Conservation (phyloP, 2,797 vertebrate genomes). For the Brachyalestes nurse region DNA sequence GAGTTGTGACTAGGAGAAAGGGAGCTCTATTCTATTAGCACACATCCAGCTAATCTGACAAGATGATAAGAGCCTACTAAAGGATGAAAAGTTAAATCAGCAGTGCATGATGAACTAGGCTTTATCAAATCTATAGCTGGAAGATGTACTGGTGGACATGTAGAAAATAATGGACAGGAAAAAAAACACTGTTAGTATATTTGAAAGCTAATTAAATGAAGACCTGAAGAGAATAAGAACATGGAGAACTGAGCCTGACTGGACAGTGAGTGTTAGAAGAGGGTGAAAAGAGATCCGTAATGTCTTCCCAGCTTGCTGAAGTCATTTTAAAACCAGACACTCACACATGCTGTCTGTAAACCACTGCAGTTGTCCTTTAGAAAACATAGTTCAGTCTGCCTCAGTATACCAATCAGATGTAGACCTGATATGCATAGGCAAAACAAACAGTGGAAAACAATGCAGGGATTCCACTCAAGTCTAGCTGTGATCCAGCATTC, state of each 20-base stretch:
- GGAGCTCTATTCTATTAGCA: conserved; percentile 10
- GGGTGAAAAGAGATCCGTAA: background rate
- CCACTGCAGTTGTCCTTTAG: background rate
- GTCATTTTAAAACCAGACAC: background rate
- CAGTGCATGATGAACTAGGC: conserved; percentile 2
- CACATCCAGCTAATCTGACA: conserved; percentile 16
- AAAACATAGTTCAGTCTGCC: background rate
- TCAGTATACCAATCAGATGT: background rate
- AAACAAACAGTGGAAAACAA: background rate
- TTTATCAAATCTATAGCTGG: conserved; percentile 17
- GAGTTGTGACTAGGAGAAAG: background rate
- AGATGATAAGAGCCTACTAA: conserved; percentile 38
- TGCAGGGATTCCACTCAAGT: background rate
- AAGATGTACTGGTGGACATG: background rate
- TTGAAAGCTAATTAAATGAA: background rate
- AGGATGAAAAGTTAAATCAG: conserved; percentile 16
- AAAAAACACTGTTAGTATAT: background rate
- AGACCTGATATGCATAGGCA: background rate
- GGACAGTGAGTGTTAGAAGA: background rate
- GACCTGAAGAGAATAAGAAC: background rate
- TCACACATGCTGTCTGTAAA: conserved; percentile 2
- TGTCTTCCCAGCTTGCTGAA: background rate
- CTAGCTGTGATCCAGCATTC: background rate
- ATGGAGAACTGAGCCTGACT: background rate
- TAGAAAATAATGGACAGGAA: too few species aligned